These are phyloP conservation scores for Spialia ferax DNA, from an alignment of 2,888 invertebrate genomes.

Conservation along the genomic window DNA sequence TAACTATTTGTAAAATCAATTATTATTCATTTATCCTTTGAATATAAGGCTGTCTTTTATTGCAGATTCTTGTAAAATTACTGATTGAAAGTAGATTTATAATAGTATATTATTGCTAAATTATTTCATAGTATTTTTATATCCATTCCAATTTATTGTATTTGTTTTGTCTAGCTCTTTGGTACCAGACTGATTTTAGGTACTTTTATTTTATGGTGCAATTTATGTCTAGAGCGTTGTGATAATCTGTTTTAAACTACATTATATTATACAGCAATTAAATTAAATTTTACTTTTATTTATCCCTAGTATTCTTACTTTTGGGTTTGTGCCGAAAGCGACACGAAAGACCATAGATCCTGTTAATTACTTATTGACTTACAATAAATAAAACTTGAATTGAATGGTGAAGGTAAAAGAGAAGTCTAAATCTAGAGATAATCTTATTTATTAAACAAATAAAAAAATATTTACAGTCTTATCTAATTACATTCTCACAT, in stretches of 20 bases:
- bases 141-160: conserved; percentile 78
- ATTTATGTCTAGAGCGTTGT: conserved; percentile 87
- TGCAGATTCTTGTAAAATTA: conserved; percentile 75
- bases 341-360: no score
- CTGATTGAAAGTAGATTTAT: conserved; percentile 71
- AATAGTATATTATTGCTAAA: conserved; percentile 74
- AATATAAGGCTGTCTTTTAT: conserved; percentile 78
- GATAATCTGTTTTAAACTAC: conserved; percentile 86
- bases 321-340: not conserved
- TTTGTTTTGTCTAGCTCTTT: conserved; percentile 79
- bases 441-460: conserved; percentile 68
- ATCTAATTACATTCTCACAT: conserved; percentile 49
- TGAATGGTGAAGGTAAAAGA: not conserved
- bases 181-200: conserved; percentile 87
- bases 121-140: conserved; percentile 86
- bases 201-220: conserved; percentile 86
- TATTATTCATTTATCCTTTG: conserved; percentile 72
- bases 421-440: conserved; percentile 47
- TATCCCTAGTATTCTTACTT: not conserved
- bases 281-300: conserved; percentile 13
- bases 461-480: conserved; percentile 77
- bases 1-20: conserved; percentile 75
- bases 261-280: conserved; percentile 75
- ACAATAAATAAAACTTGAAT: not conserved
- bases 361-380: not conserved